Evolutionary conservation across 2,113 vertebrate genomes (phyloP), one percentile per base, ranked within the genome.

Genomic region (Phasianus colchicus): DNA sequence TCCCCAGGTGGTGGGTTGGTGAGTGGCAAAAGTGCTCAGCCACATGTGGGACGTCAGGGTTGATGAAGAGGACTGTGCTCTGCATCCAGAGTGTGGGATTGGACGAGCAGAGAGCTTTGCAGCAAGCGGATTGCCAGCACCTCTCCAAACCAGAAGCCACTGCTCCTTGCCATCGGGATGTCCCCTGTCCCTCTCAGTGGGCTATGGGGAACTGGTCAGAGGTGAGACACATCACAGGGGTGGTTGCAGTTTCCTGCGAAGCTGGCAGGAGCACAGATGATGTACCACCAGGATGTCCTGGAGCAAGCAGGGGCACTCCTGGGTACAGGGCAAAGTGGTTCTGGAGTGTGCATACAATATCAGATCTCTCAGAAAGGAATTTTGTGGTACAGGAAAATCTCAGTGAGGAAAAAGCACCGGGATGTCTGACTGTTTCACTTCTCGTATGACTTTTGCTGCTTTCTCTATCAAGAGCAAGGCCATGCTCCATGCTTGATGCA

Each of bases 21-120:
- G 99, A 99, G 70, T 99, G 99, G 99, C 98, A 99, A 94, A 95
- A 63, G 7, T 99, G 99, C 92, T 99, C 99, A 0, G 87, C 92
- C 11, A 98, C 98, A 61, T 99, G 99, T 1, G 99, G 99, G 2
- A 86, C 11, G 0, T 55, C 47, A 0, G 99, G 99, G 15, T 32
- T 98, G 69, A 93, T 97, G 89, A 98, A 97, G 92, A 97, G 99
- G 86, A 97, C 98, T 0, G 98, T 99, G 90, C 97, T 99, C 6
- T 99, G 99, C 95, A 98, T 99, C 85, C 99, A 97, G 88, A 98
- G 98, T 1, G 96, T 99, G 47, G 98, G 98, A 25, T 95, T 95
- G 82, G 99, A 99, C 3, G 98, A 99, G 88, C 98, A 99, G 96
- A 94, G 97, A 17, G 98, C 98, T 57, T 91, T 99, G 94, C 98